Evolutionary conservation across 2,797 vertebrate species (phyloP).

Genomic region (Columba guinea): DNA sequence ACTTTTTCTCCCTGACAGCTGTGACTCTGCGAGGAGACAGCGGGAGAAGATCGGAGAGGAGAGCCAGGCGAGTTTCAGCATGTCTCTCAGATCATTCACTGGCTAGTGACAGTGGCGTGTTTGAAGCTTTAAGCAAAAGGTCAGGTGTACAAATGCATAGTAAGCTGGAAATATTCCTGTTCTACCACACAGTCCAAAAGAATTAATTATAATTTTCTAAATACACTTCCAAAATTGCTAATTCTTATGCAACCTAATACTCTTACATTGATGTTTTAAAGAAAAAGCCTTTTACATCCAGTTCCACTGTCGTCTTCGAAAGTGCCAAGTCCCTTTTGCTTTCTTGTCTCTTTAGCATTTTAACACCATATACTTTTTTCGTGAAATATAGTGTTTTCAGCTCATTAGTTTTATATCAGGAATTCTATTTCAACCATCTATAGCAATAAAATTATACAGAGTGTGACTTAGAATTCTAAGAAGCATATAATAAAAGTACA

Average conservation of each 20-base stretch:
- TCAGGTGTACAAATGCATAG: slow-evolving; percentile 75
- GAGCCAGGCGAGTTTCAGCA: slow-evolving; percentile 88
- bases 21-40: slow-evolving; percentile 92
- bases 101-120: slow-evolving; percentile 97
- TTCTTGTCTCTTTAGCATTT: not conserved
- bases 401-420: not conserved
- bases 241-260: not conserved
- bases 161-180: slow-evolving; percentile 65
- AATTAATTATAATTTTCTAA: slow-evolving; percentile 1
- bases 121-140: slow-evolving; percentile 96
- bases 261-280: not conserved
- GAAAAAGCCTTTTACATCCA: not conserved
- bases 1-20: slow-evolving; percentile 72
- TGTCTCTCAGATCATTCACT: slow-evolving; percentile 93
- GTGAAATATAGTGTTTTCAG: not conserved
- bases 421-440: not conserved
- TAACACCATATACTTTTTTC: not conserved
- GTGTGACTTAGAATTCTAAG: not conserved
- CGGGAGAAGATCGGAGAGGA: slow-evolving; percentile 84
- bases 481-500: not conserved
- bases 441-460: not conserved
- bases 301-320: not conserved
- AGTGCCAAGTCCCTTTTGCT: not conserved
- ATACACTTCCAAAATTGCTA: not conserved
- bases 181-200: not conserved